Evolutionary conservation across 2,113 vertebrate genomes (phyloP).

Genomic region (Ondatra zibethicus): DNA sequence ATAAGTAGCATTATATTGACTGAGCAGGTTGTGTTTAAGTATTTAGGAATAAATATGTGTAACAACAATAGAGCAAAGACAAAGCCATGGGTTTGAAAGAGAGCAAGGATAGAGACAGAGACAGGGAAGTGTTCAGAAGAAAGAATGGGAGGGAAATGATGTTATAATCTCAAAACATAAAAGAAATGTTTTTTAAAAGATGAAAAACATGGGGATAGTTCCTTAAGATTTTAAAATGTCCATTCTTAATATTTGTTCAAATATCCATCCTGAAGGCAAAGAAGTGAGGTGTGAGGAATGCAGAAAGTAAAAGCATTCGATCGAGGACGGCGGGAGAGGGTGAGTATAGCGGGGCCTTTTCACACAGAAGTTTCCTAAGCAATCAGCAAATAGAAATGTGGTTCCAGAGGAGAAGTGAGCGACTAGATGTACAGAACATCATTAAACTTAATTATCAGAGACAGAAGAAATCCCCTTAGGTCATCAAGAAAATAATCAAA

Average conservation of each 20-base stretch:
- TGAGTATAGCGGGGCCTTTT: background rate
- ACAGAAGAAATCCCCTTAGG: slow-evolving; percentile 65
- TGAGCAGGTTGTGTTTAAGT: background rate
- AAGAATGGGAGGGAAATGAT: background rate
- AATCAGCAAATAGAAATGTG: slow-evolving; percentile 33
- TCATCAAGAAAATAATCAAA: slow-evolving; percentile 64
- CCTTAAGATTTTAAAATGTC: background rate
- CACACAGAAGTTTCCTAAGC: background rate
- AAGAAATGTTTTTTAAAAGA: background rate
- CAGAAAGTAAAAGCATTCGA: background rate
- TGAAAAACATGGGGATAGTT: background rate
- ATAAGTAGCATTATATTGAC: background rate
- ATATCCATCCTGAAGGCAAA: slow-evolving; percentile 7
- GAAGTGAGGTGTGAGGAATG: background rate
- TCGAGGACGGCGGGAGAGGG: background rate
- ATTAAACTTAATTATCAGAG: slow-evolving; percentile 66
- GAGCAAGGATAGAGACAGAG: too few species aligned
- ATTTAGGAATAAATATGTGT: background rate
- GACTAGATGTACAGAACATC: slow-evolving; percentile 39
- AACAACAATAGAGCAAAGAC: background rate
- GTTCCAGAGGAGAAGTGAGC: background rate
- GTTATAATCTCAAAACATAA: background rate
- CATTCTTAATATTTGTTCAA: slow-evolving; percentile 39
- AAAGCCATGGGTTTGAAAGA: background rate
- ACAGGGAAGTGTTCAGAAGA: background rate